Evolutionary conservation across 2,797 vertebrate species (phyloP), one percentile per base, ranked within the genome.

Genomic region (Phrynocephalus forsythii): DNA sequence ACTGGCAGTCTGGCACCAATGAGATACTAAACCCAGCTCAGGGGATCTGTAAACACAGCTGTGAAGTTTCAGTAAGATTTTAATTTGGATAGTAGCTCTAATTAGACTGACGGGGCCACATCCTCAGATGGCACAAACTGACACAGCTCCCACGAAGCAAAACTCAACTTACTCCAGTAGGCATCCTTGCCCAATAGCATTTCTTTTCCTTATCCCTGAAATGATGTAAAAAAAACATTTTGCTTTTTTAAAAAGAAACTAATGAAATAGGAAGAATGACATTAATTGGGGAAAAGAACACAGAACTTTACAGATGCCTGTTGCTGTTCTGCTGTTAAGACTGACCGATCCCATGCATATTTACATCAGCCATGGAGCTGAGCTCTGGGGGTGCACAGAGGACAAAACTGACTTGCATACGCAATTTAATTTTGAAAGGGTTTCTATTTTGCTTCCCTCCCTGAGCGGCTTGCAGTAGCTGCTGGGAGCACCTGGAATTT

Each of bases 341-440:
- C 75, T 79, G 85, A 79, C 82, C n/a, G 28, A 77, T 18, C 33
- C 50, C 82, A 66, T 10, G 3, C 50, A 73, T 67, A 77, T 84
- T 77, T 84, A 63, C 82, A 77, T 81, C 33, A 18, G 82, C 86
- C 82, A 22, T 84, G 93, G 91, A 94, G 91, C 85, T 18, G 18
- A 86, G 0, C 77, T 92, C 91, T 90, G 20, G 30, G 38, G 88
- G 90, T 86, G 94, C 86, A 90, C 91, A 83, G 88, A 87, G 90
- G 83, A 86, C 94, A 88, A 91, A 94, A 93, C 93, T 94, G 95
- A 94, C 93, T 94, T 83, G 93, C 93, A 95, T 93, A 91, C 91
- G 91, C 94, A 94, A 95, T 95, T 93, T 91, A 89, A 85, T 93
- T 94, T 92, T 93, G 92, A 95, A 94, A 94, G 91, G 91, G 69